Conservation (phyloP, 2,888 invertebrate genomes). For the Creontiades dilutus region DNA sequence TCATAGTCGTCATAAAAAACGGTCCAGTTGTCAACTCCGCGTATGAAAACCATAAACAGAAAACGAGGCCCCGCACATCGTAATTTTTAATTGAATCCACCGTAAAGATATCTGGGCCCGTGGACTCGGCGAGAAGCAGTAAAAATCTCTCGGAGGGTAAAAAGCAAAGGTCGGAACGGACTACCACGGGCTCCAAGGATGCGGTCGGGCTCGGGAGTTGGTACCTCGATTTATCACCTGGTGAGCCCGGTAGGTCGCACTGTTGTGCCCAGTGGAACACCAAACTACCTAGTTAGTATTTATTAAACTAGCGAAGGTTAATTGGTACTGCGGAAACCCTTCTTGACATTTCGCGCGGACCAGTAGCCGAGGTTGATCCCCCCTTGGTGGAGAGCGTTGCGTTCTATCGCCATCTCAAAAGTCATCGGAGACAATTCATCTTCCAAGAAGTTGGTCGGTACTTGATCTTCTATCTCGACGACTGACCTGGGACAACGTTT, state of each 20-base stretch:
- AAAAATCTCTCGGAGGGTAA: conserved; percentile 45
- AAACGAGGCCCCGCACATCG: conserved; percentile 49
- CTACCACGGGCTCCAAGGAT: conserved; percentile 24
- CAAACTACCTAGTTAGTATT: conserved; percentile 54
- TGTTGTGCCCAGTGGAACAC: conserved; percentile 23
- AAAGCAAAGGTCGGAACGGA: conserved; percentile 24
- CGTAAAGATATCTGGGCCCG: conserved; percentile 1
- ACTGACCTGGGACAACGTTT: background rate
- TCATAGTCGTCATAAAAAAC: conserved; percentile 35
- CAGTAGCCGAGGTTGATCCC: conserved; percentile 43
- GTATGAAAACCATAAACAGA: conserved; percentile 38
- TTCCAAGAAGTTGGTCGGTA: background rate
- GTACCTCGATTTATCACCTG: conserved; percentile 15
- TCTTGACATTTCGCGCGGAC: conserved; percentile 53
- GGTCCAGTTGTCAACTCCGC: conserved; percentile 39
- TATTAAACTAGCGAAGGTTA: conserved; percentile 66
- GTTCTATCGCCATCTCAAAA: background rate
- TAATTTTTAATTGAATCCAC: conserved; percentile 62
- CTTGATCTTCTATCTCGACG: conserved; percentile 11
- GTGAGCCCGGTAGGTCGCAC: conserved; percentile 17
- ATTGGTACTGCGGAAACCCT: conserved; percentile 45
- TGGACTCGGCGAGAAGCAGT: background rate
- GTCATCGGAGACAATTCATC: background rate
- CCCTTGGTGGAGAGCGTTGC: background rate
- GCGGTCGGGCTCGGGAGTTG: background rate